A percentile compares a stretch with the other conserved stretches of the same genome.
These are phyloP conservation scores for Tillus elongatus DNA, from an alignment of 2,888 invertebrate genomes.

Conservation along the genomic window DNA sequence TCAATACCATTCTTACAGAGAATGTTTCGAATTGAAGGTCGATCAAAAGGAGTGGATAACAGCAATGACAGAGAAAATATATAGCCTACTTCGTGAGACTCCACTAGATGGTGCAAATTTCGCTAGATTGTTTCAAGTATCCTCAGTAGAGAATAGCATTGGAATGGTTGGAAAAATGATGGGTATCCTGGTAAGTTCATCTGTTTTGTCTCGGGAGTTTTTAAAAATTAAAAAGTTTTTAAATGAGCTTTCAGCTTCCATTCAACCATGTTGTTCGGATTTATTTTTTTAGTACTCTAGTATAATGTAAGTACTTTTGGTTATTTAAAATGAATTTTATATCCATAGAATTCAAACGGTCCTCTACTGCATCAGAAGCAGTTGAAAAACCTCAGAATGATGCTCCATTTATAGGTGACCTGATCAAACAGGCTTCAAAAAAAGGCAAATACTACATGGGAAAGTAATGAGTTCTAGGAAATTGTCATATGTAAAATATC, in stretches of 20 bases:
- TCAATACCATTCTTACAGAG: too few species aligned
- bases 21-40: slow-evolving; percentile 68
- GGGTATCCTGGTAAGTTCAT: slow-evolving; percentile 68
- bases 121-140: slow-evolving; percentile 75
- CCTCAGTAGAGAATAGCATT: slow-evolving; percentile 82
- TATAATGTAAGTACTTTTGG: too few species aligned
- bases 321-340: too few species aligned
- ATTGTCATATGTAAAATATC: too few species aligned
- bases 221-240: too few species aligned
- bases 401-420: slow-evolving; percentile 65
- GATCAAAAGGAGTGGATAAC: slow-evolving; percentile 86
- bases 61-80: slow-evolving; percentile 68
- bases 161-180: slow-evolving; percentile 99
- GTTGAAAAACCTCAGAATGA: slow-evolving; percentile 22
- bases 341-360: not conserved
- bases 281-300: too few species aligned
- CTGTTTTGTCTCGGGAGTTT: not conserved
- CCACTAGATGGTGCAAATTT: slow-evolving; percentile 85
- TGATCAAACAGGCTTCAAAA: slow-evolving; percentile 62
- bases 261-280: too few species aligned
- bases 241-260: too few species aligned
- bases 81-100: slow-evolving; percentile 74
- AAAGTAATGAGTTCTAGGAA: too few species aligned
- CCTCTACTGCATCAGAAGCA: too few species aligned
- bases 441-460: slow-evolving; percentile 70